A percentile compares a stretch with the other conserved stretches of the same genome.
phyloP scores from a whole-genome alignment of 2,113 vertebrate genomes.

The Epinephelus lanceolatus region DNA sequence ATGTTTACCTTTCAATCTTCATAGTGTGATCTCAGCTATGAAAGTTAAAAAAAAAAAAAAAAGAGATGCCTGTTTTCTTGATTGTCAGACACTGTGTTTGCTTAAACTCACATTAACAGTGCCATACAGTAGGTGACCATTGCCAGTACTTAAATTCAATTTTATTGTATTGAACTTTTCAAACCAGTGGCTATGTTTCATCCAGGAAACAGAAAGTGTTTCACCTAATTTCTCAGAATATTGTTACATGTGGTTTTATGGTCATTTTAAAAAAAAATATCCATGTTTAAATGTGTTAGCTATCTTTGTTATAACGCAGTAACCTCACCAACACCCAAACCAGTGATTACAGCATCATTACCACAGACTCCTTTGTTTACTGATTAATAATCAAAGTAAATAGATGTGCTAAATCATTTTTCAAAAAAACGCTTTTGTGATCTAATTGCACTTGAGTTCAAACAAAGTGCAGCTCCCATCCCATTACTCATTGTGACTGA shows the following conservation, averaged over 20 bases:
- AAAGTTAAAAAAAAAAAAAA: constrained; percentile 40
- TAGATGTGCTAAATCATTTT: constrained; percentile 9
- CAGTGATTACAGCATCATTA: constrained; percentile 18
- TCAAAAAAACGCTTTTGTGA: neutral
- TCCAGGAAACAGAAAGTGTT: constrained; percentile 31
- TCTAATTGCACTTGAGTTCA: constrained; percentile 27
- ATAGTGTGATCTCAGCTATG: constrained; percentile 58
- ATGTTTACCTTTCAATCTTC: constrained; percentile 66
- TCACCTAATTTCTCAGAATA: constrained; percentile 43
- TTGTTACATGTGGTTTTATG: constrained; percentile 59
- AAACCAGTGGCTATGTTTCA: constrained; percentile 40
- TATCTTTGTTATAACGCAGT: constrained; percentile 46
- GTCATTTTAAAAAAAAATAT: constrained; percentile 34
- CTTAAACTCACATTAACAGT: constrained; percentile 57
- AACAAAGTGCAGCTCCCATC: constrained; percentile 26
- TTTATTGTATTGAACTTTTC: constrained; percentile 44
- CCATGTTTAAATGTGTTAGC: constrained; percentile 37
- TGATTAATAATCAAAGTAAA: constrained; percentile 38
- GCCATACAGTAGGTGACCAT: constrained; percentile 65
- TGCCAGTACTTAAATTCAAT: constrained; percentile 41
- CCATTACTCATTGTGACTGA: constrained; percentile 22
- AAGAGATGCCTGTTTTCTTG: constrained; percentile 58
- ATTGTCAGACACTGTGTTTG: constrained; percentile 56
- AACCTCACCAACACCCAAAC: constrained; percentile 39
- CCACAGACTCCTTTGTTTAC: constrained; percentile 35